Percentiles rank a stretch among this genome's conserved stretches.
These are phyloP conservation scores for Orthonychiurus folsomi DNA, from an alignment of 2,888 invertebrate species.

Conservation along the genomic window DNA sequence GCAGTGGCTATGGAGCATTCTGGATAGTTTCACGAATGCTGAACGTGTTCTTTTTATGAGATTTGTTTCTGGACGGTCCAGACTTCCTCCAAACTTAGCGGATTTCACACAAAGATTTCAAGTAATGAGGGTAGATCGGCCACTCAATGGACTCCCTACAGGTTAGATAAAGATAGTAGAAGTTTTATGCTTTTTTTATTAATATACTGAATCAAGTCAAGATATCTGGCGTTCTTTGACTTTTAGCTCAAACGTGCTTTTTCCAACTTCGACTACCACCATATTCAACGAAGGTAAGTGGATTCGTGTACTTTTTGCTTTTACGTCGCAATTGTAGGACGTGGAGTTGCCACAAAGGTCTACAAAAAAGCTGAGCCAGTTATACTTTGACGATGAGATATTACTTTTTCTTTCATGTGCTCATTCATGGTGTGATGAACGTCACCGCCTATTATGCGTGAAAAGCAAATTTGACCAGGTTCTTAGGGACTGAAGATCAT, in stretches of 20 bases:
- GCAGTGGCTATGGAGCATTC: constrained; percentile 56
- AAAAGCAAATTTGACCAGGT: too few relatives aligned
- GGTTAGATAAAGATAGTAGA: too few relatives aligned
- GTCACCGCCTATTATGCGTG: too few relatives aligned
- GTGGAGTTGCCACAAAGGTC: too few relatives aligned
- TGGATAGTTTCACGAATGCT: constrained; percentile 54
- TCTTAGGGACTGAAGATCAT: too few relatives aligned
- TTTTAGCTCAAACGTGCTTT: constrained; percentile 42
- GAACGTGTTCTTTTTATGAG: constrained; percentile 58
- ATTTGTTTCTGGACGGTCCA: constrained; percentile 57
- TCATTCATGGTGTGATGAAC: too few relatives aligned
- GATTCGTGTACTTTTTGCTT: too few relatives aligned
- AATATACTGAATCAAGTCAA: too few relatives aligned
- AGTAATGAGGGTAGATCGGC: constrained; percentile 53
- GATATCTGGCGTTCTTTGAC: not conserved
- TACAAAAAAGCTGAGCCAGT: not conserved
- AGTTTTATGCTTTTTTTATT: not conserved
- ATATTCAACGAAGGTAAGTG: constrained; percentile 48
- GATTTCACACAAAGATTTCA: constrained; percentile 59
- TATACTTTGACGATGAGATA: too few relatives aligned
- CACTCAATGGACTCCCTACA: constrained; percentile 47
- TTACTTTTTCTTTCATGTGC: too few relatives aligned
- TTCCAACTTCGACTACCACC: constrained; percentile 57
- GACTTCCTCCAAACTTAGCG: constrained; percentile 56
- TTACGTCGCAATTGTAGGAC: too few relatives aligned